phyloP scores from a whole-genome alignment of 2,113 vertebrate species.

The Lamprologus ornatipinnis region DNA sequence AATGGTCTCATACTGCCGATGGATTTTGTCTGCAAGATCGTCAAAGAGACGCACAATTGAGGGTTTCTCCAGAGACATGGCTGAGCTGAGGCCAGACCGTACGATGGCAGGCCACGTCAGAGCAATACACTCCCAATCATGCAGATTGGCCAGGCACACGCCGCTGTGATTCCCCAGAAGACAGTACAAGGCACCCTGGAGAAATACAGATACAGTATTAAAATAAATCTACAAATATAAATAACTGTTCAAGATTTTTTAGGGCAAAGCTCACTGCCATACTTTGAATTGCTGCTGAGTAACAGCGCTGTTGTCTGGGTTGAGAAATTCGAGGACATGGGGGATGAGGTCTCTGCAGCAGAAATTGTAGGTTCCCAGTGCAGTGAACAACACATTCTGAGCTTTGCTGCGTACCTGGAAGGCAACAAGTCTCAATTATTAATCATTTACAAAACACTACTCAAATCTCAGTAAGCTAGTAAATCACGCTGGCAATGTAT shows the following conservation, averaged over 20 bases:
- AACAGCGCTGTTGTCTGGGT: constrained; percentile 77
- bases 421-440: not conserved
- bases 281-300: constrained; percentile 97
- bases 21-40: constrained; percentile 94
- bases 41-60: constrained; percentile 94
- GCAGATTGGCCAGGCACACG: constrained; percentile 90
- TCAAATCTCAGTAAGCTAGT: not conserved
- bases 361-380: constrained; percentile 92
- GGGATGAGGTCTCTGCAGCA: constrained; percentile 95
- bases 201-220: not conserved
- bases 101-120: constrained; percentile 92
- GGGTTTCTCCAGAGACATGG: constrained; percentile 95
- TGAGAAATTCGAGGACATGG: constrained; percentile 83
- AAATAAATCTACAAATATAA: not conserved
- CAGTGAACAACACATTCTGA: constrained; percentile 90
- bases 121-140: constrained; percentile 94
- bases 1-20: constrained; percentile 94
- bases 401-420: constrained; percentile 90
- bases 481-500: not conserved
- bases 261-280: constrained; percentile 4
- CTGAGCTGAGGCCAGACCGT: constrained; percentile 88
- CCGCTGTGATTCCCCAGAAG: constrained; percentile 90
- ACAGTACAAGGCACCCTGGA: constrained; percentile 95
- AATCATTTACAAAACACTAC: not conserved
- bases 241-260: not conserved